Evolutionary conservation across 30 jellyfish, hydroid and myxozoan genomes (phyloP).

Genomic region (Chrysaora quinquecirrha): DNA sequence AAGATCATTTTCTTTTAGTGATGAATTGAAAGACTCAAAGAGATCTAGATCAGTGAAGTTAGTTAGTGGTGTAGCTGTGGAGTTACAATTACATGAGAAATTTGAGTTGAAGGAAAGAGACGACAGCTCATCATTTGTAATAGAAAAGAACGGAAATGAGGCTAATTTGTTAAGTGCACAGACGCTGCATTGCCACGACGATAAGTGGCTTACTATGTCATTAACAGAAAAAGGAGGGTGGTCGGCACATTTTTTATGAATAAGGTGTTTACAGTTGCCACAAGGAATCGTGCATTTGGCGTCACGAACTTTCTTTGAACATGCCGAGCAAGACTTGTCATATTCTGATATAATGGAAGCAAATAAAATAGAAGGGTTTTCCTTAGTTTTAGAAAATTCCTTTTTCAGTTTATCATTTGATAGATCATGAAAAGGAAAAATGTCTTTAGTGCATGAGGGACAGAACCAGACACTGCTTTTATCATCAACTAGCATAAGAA

Average conservation of each 20-base stretch:
- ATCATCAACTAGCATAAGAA: background rate
- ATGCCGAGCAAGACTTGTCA: slow-evolving; percentile 2
- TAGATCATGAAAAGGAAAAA: slow-evolving; percentile 1
- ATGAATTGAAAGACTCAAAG: background rate
- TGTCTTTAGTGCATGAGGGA: background rate
- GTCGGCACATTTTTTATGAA: background rate
- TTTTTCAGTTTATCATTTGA: background rate
- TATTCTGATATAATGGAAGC: background rate
- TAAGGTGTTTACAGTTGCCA: background rate
- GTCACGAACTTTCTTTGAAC: background rate
- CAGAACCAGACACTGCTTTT: background rate
- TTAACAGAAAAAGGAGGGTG: background rate
- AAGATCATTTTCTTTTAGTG: background rate
- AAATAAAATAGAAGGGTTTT: background rate
- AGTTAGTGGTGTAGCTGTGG: background rate
- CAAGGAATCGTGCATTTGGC: background rate
- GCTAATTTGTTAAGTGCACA: background rate
- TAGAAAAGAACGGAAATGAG: background rate
- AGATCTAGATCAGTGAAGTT: background rate
- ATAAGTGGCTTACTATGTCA: background rate
- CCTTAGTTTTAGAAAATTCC: background rate
- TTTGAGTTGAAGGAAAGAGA: background rate
- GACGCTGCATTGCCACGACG: background rate
- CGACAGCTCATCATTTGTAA: background rate
- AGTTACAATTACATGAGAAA: background rate